Evolutionary conservation across 2,888 invertebrate genomes (phyloP), one percentile per base, ranked within the genome.

Genomic region (Pyrgus malvae): DNA sequence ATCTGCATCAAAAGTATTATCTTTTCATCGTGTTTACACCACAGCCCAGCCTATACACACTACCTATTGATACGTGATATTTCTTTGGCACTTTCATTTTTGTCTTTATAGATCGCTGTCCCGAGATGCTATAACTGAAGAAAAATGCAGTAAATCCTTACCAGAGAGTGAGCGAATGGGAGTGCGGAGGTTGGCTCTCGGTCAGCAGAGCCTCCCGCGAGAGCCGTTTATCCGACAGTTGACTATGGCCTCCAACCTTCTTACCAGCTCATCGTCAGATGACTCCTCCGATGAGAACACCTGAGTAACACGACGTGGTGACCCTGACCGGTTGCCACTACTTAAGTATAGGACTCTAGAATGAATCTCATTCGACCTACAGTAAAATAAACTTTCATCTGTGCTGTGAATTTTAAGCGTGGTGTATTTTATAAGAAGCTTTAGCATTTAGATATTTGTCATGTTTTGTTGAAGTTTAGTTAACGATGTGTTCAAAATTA

Each of bases 81-180:
- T 3, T 21, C 6, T 4, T 4, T 21, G 3, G 3, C 3, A 4
- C 3, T 4, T 21, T 21, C 3, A 6, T 6, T 21, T 21, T 21
- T 21, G 3, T 21, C 23, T 3, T 77, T 78, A 42, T 72, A 93
- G 93, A 55, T 92, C 92, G n/a, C 69, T 93, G 63, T 91, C 92
- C 33, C 90, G 94, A 64, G 93, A 94, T 76, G 93, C 92, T 59
- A 95, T 95, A 68, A 94, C 94, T 51, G 95, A 95, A 84, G 95
- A 95, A 73, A 92, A 93, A 74, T 91, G 90, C 69, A 86, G 92
- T 76, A 92, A 92, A 78, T 93, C 92, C 40, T 76, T 92, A 62
- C 93, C 93, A 44, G 93, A 93, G 65, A 92, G 92, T 65, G 93
- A 88, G 60, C 71, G 88, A 35, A 82, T 90, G 83, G 83, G 88